A percentile compares a stretch with the other conserved stretches of the same genome.
Conservation (phyloP, 2,797 vertebrate genomes). For the Sebastes matsubarae region DNA sequence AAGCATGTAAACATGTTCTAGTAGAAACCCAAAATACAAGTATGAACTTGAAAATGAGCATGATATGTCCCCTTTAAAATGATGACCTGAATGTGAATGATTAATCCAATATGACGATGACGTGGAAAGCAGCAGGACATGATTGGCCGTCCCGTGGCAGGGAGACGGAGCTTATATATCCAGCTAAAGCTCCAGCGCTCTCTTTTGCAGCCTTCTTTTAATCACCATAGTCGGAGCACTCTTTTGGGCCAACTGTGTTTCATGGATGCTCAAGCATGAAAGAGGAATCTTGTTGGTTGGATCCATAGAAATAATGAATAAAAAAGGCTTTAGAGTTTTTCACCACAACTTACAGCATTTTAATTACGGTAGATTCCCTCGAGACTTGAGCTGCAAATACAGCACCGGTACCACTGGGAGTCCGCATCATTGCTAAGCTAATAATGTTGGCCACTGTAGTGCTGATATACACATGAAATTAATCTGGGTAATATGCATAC, state of each 20-base stretch:
- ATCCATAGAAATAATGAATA: slow-evolving; percentile 82
- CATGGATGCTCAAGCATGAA: slow-evolving; percentile 79
- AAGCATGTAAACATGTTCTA: background rate
- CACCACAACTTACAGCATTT: slow-evolving; percentile 67
- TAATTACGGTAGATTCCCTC: slow-evolving; percentile 69
- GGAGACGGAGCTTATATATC: background rate
- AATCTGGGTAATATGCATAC: slow-evolving; percentile 61
- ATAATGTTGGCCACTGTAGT: slow-evolving; percentile 65
- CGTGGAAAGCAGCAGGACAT: background rate
- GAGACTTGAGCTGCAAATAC: slow-evolving; percentile 54
- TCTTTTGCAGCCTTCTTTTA: slow-evolving; percentile 54
- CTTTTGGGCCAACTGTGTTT: slow-evolving; percentile 74
- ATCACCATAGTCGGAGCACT: slow-evolving; percentile 54
- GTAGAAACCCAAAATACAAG: accelerated
- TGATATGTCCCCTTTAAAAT: background rate
- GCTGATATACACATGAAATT: slow-evolving; percentile 61
- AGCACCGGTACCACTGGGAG: slow-evolving; percentile 34
- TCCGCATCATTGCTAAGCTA: slow-evolving; percentile 51
- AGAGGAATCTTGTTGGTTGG: slow-evolving; percentile 76
- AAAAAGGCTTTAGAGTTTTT: slow-evolving; percentile 64
- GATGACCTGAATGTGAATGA: background rate
- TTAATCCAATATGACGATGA: background rate
- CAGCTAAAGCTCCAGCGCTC: slow-evolving; percentile 17
- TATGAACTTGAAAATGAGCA: background rate
- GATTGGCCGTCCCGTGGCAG: background rate